Evolutionary conservation across 2,113 vertebrate species (phyloP).

Genomic region (Macrotis lagotis): DNA sequence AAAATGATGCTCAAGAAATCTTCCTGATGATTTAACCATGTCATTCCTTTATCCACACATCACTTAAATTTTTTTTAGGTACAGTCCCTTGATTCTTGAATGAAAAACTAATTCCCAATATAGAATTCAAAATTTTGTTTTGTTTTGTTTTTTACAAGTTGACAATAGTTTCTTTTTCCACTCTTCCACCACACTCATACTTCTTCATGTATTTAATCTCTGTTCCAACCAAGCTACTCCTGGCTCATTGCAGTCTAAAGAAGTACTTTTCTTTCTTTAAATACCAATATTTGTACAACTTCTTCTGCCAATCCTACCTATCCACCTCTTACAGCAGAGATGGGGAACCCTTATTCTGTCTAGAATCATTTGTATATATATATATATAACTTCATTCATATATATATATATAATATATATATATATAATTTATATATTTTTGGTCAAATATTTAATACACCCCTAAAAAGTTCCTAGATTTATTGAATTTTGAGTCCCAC

Average conservation of each 20-base stretch:
- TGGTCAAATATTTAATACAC: no score
- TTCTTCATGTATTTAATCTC: not conserved
- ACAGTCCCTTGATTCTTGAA: not conserved
- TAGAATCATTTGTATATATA: no score
- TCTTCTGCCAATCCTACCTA: not conserved
- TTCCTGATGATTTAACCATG: not conserved
- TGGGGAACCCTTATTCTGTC: no score
- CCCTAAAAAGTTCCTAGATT: no score
- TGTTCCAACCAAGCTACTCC: not conserved
- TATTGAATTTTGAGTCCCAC: no score
- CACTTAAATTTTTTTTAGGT: not conserved
- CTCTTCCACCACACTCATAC: not conserved
- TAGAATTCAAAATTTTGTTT: not conserved
- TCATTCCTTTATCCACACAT: not conserved
- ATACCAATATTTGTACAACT: not conserved
- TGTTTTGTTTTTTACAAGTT: not conserved
- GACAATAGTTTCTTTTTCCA: not conserved
- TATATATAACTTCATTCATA: no score
- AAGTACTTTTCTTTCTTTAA: not conserved
- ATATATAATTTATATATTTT: no score
- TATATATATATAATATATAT: no score
- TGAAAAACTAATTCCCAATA: not conserved
- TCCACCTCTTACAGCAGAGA: not conserved
- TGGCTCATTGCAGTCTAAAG: not conserved
- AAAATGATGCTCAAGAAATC: not conserved